A percentile compares a stretch with the other conserved stretches of the same genome.
These are phyloP conservation scores for Amphiura filiformis DNA, from an alignment of 35 echinoderm and acorn worm genomes.

Conservation along the genomic window DNA sequence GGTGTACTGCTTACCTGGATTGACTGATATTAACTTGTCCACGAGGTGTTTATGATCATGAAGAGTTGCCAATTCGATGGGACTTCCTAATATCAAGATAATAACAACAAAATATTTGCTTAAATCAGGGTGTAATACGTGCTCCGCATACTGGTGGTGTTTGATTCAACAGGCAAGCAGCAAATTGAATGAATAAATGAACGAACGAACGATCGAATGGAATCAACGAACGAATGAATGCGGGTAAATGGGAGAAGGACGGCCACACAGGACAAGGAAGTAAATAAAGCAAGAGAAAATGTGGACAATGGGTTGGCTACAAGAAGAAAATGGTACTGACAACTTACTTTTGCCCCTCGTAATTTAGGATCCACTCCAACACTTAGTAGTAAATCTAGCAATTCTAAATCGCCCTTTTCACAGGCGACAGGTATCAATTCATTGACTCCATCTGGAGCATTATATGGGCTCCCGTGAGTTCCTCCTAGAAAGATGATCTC, in stretches of 20 bases:
- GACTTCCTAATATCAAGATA: neutral
- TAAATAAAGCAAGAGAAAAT: too few relatives aligned
- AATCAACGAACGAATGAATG: too few relatives aligned
- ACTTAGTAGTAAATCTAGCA: neutral
- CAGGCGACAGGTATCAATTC: neutral
- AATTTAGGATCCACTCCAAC: neutral
- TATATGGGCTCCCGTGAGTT: neutral
- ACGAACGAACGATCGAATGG: too few relatives aligned
- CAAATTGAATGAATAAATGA: too few relatives aligned
- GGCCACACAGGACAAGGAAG: too few relatives aligned
- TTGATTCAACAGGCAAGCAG: too few relatives aligned
- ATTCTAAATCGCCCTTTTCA: neutral
- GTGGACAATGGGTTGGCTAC: too few relatives aligned
- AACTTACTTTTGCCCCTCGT: neutral
- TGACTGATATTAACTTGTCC: neutral
- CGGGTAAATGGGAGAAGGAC: too few relatives aligned
- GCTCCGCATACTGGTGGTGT: too few relatives aligned
- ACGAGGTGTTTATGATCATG: neutral
- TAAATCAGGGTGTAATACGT: too few relatives aligned
- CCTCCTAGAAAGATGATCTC: neutral
- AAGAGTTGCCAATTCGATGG: neutral
- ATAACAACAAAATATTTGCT: too few relatives aligned
- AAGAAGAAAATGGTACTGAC: too few relatives aligned
- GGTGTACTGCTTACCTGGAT: neutral
- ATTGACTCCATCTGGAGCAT: neutral